phyloP scores from a whole-genome alignment of 2,888 invertebrate genomes.

The Eupithecia pulchellata region DNA sequence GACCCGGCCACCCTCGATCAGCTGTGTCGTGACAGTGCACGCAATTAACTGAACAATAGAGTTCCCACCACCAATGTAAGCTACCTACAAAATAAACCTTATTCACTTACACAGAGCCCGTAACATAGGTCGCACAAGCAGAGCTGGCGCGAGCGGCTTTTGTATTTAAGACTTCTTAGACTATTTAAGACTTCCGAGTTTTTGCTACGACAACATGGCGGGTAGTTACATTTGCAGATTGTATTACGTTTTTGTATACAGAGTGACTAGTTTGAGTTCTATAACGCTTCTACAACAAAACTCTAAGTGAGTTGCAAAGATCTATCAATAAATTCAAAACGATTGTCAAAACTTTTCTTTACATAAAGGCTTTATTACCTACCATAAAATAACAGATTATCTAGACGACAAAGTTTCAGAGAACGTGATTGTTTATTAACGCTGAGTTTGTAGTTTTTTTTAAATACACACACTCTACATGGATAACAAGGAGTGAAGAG shows the following conservation, averaged over 20 bases:
- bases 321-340: too few relatives aligned
- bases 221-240: too few relatives aligned
- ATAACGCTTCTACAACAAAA: too few relatives aligned
- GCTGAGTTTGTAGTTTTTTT: too few relatives aligned
- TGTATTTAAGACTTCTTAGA: too few relatives aligned
- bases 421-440: not conserved
- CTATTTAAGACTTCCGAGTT: too few relatives aligned
- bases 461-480: too few relatives aligned
- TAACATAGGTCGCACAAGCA: not conserved
- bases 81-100: slow-evolving; percentile 6
- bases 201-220: too few relatives aligned
- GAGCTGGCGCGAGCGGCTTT: not conserved
- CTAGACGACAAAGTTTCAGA: not conserved
- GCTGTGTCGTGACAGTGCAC: slow-evolving; percentile 25
- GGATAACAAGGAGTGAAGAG: too few relatives aligned
- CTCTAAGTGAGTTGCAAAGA: too few relatives aligned
- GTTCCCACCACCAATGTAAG: slow-evolving; percentile 28
- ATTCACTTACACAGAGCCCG: not conserved
- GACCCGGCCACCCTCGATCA: slow-evolving; percentile 21
- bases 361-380: too few relatives aligned
- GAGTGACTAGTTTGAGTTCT: not conserved
- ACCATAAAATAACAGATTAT: not conserved
- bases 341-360: too few relatives aligned
- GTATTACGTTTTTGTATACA: not conserved
- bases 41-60: slow-evolving; percentile 35